phyloP scores from a whole-genome alignment of 2,113 vertebrate genomes.

The Gymnarchus niloticus region DNA sequence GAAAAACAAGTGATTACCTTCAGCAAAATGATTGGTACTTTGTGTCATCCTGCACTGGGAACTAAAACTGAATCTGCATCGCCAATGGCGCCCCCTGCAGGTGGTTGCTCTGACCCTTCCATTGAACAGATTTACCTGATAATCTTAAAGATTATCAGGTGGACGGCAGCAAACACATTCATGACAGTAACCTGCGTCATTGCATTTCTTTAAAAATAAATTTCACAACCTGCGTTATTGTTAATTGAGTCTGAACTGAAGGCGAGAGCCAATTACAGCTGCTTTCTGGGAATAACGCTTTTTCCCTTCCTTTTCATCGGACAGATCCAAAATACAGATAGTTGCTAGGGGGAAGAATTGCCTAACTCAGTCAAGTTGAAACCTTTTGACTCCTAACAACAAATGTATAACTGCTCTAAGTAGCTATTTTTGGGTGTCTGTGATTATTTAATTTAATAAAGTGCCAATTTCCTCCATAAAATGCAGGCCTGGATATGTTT shows the following conservation, averaged over 20 bases:
- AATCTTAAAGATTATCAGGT: background rate
- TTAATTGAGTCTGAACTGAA: conserved; percentile 9
- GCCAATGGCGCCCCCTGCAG: background rate
- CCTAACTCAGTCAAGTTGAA: conserved; percentile 53
- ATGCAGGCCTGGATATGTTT: conserved; percentile 53
- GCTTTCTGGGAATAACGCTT: background rate
- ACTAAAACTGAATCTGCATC: background rate
- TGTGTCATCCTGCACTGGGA: background rate
- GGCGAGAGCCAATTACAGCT: conserved; percentile 15
- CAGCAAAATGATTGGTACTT: background rate
- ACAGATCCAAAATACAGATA: conserved; percentile 19
- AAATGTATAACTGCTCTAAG: conserved; percentile 50
- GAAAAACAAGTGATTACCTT: background rate
- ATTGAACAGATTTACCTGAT: background rate
- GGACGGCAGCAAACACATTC: background rate
- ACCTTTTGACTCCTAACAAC: conserved; percentile 51
- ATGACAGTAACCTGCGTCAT: background rate
- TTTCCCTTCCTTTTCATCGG: background rate
- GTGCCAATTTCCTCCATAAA: conserved; percentile 61
- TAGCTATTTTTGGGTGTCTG: conserved; percentile 56
- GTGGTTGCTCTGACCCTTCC: background rate
- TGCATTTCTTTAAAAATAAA: background rate
- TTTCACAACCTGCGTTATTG: background rate
- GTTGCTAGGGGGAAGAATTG: conserved; percentile 35
- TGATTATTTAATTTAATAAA: conserved; percentile 66